These are phyloP conservation scores for Amblyjoppa fuscipennis DNA, from an alignment of 2,888 invertebrate species.

Conservation along the genomic window DNA sequence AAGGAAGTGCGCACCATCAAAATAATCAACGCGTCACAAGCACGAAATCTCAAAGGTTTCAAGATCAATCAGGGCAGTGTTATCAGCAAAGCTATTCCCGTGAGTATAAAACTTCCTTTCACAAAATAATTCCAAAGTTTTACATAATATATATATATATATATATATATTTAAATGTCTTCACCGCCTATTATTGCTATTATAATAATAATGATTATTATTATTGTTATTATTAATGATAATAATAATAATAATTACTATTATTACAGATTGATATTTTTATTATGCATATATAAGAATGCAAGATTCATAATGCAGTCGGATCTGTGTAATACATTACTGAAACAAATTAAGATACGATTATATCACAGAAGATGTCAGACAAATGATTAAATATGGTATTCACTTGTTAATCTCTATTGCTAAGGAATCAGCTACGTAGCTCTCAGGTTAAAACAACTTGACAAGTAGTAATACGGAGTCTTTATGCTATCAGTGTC, in stretches of 20 bases:
- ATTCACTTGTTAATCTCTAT: too few species aligned
- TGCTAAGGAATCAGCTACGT: too few species aligned
- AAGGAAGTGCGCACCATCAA: conserved; percentile 91
- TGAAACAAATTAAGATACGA: too few species aligned
- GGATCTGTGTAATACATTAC: too few species aligned
- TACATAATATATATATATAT: background rate
- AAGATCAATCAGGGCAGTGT: conserved; percentile 80
- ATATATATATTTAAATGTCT: background rate
- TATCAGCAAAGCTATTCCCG: conserved; percentile 80
- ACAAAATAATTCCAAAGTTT: background rate
- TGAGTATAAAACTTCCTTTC: conserved; percentile 63
- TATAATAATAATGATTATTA: background rate
- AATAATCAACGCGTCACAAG: conserved; percentile 89
- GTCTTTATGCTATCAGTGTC: too few species aligned
- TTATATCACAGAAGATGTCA: too few species aligned
- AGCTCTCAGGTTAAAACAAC: too few species aligned
- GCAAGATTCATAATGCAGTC: too few species aligned
- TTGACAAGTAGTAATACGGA: too few species aligned
- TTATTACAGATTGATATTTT: background rate
- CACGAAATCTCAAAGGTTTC: conserved; percentile 80
- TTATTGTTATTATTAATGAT: background rate
- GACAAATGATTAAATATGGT: too few species aligned
- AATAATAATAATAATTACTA: background rate
- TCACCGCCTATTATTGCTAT: background rate
- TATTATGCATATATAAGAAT: background rate